These are phyloP conservation scores for Tetranychus truncatus DNA, from an alignment of 2,888 invertebrate genomes.

Conservation along the genomic window DNA sequence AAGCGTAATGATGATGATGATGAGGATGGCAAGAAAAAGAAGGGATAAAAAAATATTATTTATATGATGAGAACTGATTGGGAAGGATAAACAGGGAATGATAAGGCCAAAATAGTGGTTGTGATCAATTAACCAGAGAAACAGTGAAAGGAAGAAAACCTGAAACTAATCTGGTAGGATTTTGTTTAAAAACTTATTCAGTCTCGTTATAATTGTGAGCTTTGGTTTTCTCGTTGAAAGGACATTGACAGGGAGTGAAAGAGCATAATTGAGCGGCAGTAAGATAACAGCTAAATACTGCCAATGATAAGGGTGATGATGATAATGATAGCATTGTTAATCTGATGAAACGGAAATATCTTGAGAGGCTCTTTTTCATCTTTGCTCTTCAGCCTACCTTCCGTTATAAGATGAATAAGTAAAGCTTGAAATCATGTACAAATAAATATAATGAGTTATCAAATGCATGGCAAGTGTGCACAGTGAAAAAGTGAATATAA, in stretches of 20 bases:
- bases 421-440: background rate
- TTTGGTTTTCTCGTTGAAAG: too few species aligned
- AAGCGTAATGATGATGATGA: background rate
- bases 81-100: background rate
- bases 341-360: background rate
- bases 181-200: background rate
- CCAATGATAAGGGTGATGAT: too few species aligned
- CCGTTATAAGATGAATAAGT: background rate
- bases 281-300: too few species aligned
- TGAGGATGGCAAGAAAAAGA: background rate
- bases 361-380: background rate
- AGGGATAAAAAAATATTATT: background rate
- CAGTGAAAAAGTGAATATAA: background rate
- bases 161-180: background rate
- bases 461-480: background rate
- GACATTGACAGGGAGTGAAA: too few species aligned
- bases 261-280: too few species aligned
- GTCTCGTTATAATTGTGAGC: background rate
- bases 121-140: background rate
- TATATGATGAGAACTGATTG: background rate
- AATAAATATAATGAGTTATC: background rate
- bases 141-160: background rate
- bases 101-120: background rate
- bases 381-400: too few species aligned
- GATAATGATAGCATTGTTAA: background rate